Evolutionary conservation across 2,888 invertebrate species (phyloP).

Genomic region (Epistrophe grossulariae): DNA sequence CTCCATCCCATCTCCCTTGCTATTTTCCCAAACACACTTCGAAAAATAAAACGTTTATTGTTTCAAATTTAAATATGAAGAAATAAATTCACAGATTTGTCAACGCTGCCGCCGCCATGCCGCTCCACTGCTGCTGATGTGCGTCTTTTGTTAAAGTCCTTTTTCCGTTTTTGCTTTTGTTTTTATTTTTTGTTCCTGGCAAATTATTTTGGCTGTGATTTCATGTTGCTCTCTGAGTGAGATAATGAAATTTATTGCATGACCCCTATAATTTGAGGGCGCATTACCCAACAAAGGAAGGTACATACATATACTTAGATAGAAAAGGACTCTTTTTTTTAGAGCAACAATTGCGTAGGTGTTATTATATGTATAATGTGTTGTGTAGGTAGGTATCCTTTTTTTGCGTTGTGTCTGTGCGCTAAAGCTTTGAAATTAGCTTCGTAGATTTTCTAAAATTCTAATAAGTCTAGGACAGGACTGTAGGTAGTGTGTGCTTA

Average conservation of each 20-base stretch:
- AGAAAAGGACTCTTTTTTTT: not conserved
- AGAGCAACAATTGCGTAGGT: constrained; percentile 46
- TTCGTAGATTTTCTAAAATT: constrained; percentile 47
- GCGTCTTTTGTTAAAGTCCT: constrained; percentile 36
- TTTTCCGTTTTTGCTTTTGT: constrained; percentile 15
- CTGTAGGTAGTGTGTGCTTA: constrained; percentile 43
- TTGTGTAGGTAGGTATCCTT: not conserved
- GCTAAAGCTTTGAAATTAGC: constrained; percentile 53
- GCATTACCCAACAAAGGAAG: not conserved
- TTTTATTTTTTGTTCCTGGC: constrained; percentile 9
- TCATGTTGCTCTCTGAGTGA: constrained; percentile 52
- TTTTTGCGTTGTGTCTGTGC: constrained; percentile 1
- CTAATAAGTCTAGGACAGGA: constrained; percentile 5
- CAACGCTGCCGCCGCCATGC: constrained; percentile 22
- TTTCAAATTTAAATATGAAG: constrained; percentile 74
- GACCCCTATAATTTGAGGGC: constrained; percentile 47
- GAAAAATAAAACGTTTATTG: constrained; percentile 57
- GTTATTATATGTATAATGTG: not conserved
- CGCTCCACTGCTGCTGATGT: not conserved
- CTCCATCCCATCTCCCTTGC: not conserved
- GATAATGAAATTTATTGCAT: constrained; percentile 74
- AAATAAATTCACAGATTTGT: constrained; percentile 74
- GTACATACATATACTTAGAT: not conserved
- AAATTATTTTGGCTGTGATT: constrained; percentile 63
- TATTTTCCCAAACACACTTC: not conserved